Evolutionary conservation across 2,797 vertebrate genomes (phyloP).

Genomic region (Kryptolebias ocellatus): DNA sequence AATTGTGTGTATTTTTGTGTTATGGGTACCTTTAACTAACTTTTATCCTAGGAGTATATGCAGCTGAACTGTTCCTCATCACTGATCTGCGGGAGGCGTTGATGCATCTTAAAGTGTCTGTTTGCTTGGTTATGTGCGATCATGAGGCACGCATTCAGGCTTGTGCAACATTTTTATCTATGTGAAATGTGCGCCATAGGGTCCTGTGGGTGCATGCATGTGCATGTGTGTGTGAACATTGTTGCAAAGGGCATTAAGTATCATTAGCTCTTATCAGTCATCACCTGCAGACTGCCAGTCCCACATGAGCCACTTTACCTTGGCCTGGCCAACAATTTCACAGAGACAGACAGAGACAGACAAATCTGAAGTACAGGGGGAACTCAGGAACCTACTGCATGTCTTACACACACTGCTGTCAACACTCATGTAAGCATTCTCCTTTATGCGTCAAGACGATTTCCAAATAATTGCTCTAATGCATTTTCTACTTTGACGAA

Average conservation of each 20-base stretch:
- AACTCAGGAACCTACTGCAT: slow-evolving; percentile 26
- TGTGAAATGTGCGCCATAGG: slow-evolving; percentile 28
- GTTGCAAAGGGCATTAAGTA: slow-evolving; percentile 64
- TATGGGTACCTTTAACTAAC: too few species aligned
- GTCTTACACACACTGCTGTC: slow-evolving; percentile 36
- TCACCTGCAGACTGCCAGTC: slow-evolving; percentile 71
- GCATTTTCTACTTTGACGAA: neutral
- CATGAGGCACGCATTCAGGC: slow-evolving; percentile 1
- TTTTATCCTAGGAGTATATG: too few species aligned
- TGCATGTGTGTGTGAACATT: slow-evolving; percentile 17
- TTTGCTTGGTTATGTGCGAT: too few species aligned
- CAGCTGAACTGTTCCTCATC: neutral
- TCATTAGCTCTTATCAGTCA: slow-evolving; percentile 72
- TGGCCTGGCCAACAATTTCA: slow-evolving; percentile 64
- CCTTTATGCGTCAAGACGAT: neutral
- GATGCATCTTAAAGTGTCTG: neutral
- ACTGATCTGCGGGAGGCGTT: slow-evolving; percentile 5
- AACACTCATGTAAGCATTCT: slow-evolving; percentile 28
- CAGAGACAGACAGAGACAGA: slow-evolving; percentile 58
- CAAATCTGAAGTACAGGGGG: slow-evolving; percentile 25
- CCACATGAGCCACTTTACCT: slow-evolving; percentile 61
- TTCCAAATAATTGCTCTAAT: too few species aligned
- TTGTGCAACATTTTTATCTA: slow-evolving; percentile 31
- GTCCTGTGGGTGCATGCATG: slow-evolving; percentile 21
- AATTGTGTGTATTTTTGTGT: too few species aligned